Evolutionary conservation across 2,113 vertebrate species (phyloP).

Genomic region (Gasterosteus aculeatus): DNA sequence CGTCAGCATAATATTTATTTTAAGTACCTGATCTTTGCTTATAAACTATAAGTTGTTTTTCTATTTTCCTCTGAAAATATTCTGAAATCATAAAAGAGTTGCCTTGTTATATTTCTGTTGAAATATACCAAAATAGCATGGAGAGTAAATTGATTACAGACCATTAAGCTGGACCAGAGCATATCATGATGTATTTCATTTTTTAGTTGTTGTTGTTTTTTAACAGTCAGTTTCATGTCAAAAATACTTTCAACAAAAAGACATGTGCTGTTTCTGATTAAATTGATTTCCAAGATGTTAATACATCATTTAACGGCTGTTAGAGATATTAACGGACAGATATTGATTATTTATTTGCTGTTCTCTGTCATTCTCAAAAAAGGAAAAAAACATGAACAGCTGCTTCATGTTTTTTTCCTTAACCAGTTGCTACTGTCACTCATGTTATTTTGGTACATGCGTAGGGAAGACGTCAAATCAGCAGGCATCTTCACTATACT

Average conservation of each 20-base stretch:
- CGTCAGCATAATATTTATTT: neutral
- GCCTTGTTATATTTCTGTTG: neutral
- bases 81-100: neutral
- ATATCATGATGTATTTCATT: too few relatives aligned
- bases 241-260: neutral
- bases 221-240: too few relatives aligned
- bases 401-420: neutral
- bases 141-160: neutral
- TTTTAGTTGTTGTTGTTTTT: too few relatives aligned
- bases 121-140: neutral
- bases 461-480: neutral
- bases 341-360: neutral
- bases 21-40: neutral
- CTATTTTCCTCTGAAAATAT: neutral
- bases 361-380: neutral
- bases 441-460: conserved; percentile 21
- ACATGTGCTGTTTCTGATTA: neutral
- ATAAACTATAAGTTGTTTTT: neutral
- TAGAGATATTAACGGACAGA: neutral
- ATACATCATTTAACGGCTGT: neutral
- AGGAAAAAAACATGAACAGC: neutral
- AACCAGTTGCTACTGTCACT: conserved; percentile 22
- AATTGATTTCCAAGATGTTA: neutral
- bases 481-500: neutral
- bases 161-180: neutral